Conservation (phyloP, 2,797 vertebrate species). For the Otus scops region DNA sequence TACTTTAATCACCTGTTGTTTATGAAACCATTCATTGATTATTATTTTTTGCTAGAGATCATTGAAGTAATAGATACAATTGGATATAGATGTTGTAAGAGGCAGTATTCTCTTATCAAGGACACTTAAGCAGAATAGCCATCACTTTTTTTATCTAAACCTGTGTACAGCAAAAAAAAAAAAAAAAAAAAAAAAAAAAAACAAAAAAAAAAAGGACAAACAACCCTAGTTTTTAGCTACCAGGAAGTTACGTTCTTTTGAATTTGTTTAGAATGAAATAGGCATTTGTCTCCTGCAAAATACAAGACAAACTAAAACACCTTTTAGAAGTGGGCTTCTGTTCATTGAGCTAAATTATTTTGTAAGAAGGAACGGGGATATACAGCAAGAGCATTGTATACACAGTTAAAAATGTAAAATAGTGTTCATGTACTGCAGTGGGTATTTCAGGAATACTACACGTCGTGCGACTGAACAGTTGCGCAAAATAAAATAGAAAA, state of each 20-base stretch:
- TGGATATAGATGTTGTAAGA: constrained; percentile 69
- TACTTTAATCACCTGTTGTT: constrained; percentile 84
- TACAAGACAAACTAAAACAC: constrained; percentile 58
- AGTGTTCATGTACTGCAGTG: constrained; percentile 62
- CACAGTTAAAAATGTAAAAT: constrained; percentile 63
- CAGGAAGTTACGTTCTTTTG: not conserved
- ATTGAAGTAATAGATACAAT: constrained; percentile 42
- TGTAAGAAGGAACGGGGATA: constrained; percentile 50
- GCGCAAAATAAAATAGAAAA: constrained; percentile 16
- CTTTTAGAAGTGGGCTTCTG: constrained; percentile 33
- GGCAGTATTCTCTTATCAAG: constrained; percentile 66
- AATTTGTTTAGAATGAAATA: constrained; percentile 70
- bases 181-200: not conserved
- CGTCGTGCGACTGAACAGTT: not conserved
- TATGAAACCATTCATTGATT: constrained; percentile 76
- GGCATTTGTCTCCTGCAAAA: constrained; percentile 68
- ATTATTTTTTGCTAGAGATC: constrained; percentile 63
- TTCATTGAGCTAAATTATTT: constrained; percentile 30
- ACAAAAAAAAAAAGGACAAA: not conserved
- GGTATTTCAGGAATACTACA: constrained; percentile 60
- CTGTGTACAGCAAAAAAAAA: constrained; percentile 26
- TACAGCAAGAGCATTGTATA: constrained; percentile 50
- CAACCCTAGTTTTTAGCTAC: constrained; percentile 27
- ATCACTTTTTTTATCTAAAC: constrained; percentile 62
- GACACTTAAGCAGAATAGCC: constrained; percentile 66